Evolutionary conservation across 2,888 invertebrate genomes (phyloP).

Genomic region (Criorhina ranunculi): DNA sequence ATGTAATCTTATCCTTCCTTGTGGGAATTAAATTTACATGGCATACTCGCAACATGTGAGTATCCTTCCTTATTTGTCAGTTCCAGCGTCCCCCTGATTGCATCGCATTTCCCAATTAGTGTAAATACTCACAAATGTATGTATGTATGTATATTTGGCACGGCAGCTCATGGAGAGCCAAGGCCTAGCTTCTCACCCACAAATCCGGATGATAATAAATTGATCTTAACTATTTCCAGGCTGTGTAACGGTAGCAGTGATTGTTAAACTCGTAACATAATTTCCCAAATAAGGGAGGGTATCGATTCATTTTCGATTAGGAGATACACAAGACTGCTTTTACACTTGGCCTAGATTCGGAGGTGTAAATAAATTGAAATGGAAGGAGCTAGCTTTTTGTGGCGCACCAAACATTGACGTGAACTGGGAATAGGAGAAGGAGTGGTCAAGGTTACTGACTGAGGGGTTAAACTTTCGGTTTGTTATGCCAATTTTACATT

Average conservation of each 20-base stretch:
- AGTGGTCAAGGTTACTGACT: no score
- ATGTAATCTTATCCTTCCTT: no score
- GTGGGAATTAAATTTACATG: no score
- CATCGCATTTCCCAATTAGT: no score
- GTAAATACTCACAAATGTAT: not conserved
- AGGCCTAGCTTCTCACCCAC: no score
- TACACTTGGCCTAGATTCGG: not conserved
- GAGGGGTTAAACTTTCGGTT: no score
- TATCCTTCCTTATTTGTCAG: no score
- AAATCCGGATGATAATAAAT: constrained; percentile 8
- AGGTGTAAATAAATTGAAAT: not conserved
- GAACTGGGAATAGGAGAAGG: not conserved
- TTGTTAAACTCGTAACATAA: constrained; percentile 13
- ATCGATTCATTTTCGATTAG: constrained; percentile 29
- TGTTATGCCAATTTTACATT: no score
- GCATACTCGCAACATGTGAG: no score
- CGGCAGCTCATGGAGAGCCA: no score
- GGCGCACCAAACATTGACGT: not conserved
- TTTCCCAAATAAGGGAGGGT: not conserved
- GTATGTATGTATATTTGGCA: no score
- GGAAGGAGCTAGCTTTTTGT: not conserved
- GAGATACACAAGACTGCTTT: not conserved
- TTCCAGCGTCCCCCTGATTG: no score
- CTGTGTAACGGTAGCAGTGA: not conserved
- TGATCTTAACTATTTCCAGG: constrained; percentile 23